Evolutionary conservation across 2,888 invertebrate species (phyloP), one percentile per base, ranked within the genome.

Genomic region (Eristalinus sepulchralis): DNA sequence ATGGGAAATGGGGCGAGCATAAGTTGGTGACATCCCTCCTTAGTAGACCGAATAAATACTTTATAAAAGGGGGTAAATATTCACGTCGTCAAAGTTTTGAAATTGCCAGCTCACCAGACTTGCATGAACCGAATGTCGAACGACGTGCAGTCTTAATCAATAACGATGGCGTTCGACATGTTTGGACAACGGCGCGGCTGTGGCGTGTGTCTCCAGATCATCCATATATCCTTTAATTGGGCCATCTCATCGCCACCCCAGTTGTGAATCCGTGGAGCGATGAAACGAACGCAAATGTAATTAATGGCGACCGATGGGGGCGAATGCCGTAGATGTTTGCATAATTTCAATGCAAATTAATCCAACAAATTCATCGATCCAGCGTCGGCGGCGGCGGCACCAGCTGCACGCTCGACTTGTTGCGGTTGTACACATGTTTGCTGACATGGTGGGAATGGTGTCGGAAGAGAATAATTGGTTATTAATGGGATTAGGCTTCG

Each of bases 31-130:
- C 27, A 24, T 57, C 57, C 33, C 24, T 17, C 10, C 27, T 27
- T 13, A 71, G n/a, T 60, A 39, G 24, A 71, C n/a, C 39, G 60
- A 27, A 17, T 71, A 71, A 62, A 71, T 71, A 62, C 60, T 71
- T 20, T 60, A 71, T 60, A 9, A 60, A 17, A n/a, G 59, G 8
- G 0, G 47, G 17, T 8, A 17, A n/a, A 39, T 39, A 39, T 39
- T 39, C 39, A 39, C 39, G 39, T 39, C 39, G n/a, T n/a, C 39
- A 47, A 47, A 47, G 47, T 47, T 47, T 17, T 47, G 17, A 47
- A 47, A 47, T 24, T 55, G 22, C 55, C 8, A 5, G 55, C 22
- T 22, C 20, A 20, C 39, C 39, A 1, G 39, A 39, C 47, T 47
- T 6, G 47, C 13, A 34, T 34, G 33, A 62, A 17, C 34, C 10